Base-by-base conservation (phyloP, 2,113 vertebrate species). In the Silurus glanis region DNA sequence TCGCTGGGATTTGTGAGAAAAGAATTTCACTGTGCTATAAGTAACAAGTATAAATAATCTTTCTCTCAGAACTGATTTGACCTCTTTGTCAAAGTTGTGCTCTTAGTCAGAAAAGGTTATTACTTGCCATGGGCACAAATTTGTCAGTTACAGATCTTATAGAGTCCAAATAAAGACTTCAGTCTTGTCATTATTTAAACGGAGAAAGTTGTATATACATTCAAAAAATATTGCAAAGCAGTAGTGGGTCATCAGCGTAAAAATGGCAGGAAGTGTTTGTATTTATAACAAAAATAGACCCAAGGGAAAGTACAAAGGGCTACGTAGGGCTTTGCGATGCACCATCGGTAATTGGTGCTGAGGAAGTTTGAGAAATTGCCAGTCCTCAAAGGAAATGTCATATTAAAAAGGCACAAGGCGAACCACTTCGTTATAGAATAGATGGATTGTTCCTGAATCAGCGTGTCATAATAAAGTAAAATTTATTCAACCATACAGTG, bases 301-400 rank as follows among this genome's bases (percentile, higher is more conserved):
- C 21, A 25, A 76, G 51, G 13, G 2, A 23, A 76, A 25, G 23
- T 55, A n/a, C 5, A 49, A 25, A 49, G 23, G 25, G 12, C 23
- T 12, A n/a, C 51, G n/a, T 53, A n/a, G 23, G 23, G 74, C 74
- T 12, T 13, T 55, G 51, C 14, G 49, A 23, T 55, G 51, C 9
- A 75, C 71, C 47, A 55, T 13, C 25, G 6, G 23, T 55, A 53
- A 76, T 76, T 76, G 23, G 23, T 78, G 51, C 53, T 78, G n/a
- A 25, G 53, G 75, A 78, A 25, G 75, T 56, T 37, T 78, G 23
- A 53, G 21, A 28, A 78, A 78, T 78, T 76, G 25, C 74, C 51
- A 55, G 16, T 76, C 23, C 12, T 9, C 2, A 55, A 2, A 56
- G n/a, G 28, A 78, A 17, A 55, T 55, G 5, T 56, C 51, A 23